phyloP scores from a whole-genome alignment of 2,113 vertebrate species.

The Sylvilagus bachmani region DNA sequence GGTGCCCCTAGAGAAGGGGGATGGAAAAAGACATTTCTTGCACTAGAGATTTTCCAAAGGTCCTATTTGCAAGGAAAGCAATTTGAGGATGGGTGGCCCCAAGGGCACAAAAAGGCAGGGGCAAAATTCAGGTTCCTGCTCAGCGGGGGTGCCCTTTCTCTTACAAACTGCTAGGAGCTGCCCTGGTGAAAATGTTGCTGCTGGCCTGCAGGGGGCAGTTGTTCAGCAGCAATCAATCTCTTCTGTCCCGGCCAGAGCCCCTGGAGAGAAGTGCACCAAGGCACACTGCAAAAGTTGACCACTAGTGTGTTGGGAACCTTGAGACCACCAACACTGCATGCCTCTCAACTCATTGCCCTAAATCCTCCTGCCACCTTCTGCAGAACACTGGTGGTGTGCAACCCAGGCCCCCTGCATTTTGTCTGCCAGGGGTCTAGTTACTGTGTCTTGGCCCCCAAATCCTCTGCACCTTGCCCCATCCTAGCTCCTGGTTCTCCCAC shows the following conservation, averaged over 20 bases:
- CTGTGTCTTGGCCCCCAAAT: accelerated
- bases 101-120: background rate
- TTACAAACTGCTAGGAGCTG: background rate
- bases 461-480: background rate
- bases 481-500: background rate
- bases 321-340: background rate
- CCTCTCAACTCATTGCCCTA: background rate
- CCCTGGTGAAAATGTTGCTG: background rate
- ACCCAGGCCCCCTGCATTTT: background rate
- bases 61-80: background rate
- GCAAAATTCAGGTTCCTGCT: background rate
- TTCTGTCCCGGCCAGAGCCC: background rate
- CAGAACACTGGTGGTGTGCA: background rate
- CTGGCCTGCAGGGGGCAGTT: background rate
- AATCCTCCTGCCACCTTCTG: background rate
- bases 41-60: constrained; percentile 3
- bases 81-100: background rate
- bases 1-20: background rate
- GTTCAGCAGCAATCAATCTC: background rate
- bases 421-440: background rate
- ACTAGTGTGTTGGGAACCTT: no score
- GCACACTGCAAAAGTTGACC: background rate
- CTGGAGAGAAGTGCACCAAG: background rate
- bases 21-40: background rate
- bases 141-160: background rate